Conservation (phyloP, 2,888 invertebrate genomes). For the Chrysolina oricalcia region DNA sequence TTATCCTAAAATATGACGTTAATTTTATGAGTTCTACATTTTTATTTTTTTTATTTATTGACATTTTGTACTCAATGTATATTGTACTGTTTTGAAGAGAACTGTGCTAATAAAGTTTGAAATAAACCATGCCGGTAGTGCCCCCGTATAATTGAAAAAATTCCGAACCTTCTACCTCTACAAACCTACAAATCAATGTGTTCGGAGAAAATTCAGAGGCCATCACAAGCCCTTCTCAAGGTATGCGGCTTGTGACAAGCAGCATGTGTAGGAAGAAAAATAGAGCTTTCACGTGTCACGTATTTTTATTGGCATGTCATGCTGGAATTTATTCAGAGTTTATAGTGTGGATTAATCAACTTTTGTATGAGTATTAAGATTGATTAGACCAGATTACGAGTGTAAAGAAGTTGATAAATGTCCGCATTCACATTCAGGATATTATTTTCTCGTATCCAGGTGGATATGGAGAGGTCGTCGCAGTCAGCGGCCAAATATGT, state of each 20-base stretch:
- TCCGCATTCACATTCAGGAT: neutral
- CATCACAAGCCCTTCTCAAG: neutral
- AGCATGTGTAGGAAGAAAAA: conserved; percentile 21
- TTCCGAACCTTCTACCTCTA: no score
- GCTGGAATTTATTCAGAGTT: neutral
- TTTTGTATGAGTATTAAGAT: conserved; percentile 3
- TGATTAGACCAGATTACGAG: conserved; percentile 5
- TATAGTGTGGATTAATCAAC: conserved; percentile 15
- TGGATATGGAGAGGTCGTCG: neutral
- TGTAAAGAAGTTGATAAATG: neutral
- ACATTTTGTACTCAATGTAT: no score
- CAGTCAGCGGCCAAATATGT: no score
- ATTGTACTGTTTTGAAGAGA: no score
- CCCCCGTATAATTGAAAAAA: no score
- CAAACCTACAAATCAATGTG: neutral
- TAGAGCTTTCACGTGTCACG: conserved; percentile 18
- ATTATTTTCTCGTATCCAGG: neutral
- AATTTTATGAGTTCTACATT: no score
- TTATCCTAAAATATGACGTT: no score
- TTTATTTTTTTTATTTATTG: no score
- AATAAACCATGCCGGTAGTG: no score
- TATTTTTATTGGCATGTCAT: conserved; percentile 20
- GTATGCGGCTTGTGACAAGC: neutral
- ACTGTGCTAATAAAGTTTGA: no score
- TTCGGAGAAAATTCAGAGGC: neutral